Evolutionary conservation across 92 coral and sea anemone species (phyloP), one percentile per base, ranked within the genome.

Genomic region (Anthopleura xanthogrammica): DNA sequence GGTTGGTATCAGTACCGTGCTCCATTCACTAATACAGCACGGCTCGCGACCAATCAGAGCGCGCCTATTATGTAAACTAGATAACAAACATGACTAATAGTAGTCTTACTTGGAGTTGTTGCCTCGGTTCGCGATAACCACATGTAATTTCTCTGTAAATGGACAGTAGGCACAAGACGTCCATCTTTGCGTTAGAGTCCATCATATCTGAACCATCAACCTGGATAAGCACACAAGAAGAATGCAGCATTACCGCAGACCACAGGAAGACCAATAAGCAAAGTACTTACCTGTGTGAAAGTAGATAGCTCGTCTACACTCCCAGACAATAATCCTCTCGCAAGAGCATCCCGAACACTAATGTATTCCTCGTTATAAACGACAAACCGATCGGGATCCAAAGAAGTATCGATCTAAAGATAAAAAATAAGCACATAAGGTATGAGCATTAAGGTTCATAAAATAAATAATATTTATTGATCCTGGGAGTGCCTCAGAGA

Each of bases 81-180:
- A 11, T 14, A 54, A 54, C 2, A 54, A 54, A 11, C 17, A 14
- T 54, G 2, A 54, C 16, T 62, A 62, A 6, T 6, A 75, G 36
- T 29, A 29, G 14, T 41, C 86, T 85, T 20, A 55, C 70, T 17
- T 82, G 42, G 9, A 81, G 57, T 48, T 70, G 43, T 10, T 81
- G 62, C 52, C 39, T n/a, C 13, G 84, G 84, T 46, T 71, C 23
- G 17, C 77, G 50, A 58, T 80, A 80, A 41, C 83, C 72, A 64
- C 83, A 80, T 62, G 97, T 93, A 66, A 91, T 88, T 79, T 91
- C 97, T 72, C 97, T 86, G 77, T 86, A 93, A 40, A 88, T 79
- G 23, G 94, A 75, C 75, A 93, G 75, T 41, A 93, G 81, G 40
- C 87, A 50, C 79, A 91, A 70, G 23, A 85, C 88, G 74, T 91